Conservation (phyloP, 2,113 vertebrate species). For the Agapornis roseicollis region DNA sequence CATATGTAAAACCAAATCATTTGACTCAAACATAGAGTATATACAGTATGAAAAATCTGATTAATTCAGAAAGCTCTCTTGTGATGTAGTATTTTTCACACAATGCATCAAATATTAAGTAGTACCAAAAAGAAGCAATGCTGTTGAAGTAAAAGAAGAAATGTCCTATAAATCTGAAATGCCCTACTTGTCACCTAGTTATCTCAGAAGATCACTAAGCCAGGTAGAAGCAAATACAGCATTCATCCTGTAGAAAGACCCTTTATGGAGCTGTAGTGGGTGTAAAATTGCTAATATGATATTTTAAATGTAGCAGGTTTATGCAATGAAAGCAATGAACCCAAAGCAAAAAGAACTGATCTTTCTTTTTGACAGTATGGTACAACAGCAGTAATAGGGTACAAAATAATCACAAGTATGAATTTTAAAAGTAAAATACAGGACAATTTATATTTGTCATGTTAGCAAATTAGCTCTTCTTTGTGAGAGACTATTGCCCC, state of each 20-base stretch:
- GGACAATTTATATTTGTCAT: neutral
- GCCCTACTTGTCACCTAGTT: neutral
- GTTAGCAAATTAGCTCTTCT: neutral
- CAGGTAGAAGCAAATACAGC: neutral
- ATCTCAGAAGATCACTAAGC: neutral
- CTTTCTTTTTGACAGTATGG: neutral
- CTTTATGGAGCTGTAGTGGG: neutral
- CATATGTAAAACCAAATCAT: neutral
- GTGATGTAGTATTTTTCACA: neutral
- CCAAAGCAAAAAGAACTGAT: neutral
- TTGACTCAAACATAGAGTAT: neutral
- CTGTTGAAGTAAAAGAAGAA: neutral
- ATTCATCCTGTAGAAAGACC: neutral
- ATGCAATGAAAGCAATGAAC: neutral
- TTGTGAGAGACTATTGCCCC: neutral
- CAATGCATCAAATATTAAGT: constrained; percentile 10
- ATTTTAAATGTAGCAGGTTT: neutral
- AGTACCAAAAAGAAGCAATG: neutral
- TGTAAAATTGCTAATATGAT: neutral
- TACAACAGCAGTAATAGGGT: neutral
- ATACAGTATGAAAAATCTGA: neutral
- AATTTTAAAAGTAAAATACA: neutral
- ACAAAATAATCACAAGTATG: neutral
- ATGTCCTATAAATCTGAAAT: neutral
- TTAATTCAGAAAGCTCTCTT: constrained; percentile 4